A percentile compares a stretch with the other conserved stretches of the same genome.
phyloP scores from a whole-genome alignment of 1,140 invertebrate genomes.

The Drosophila pruinosa region DNA sequence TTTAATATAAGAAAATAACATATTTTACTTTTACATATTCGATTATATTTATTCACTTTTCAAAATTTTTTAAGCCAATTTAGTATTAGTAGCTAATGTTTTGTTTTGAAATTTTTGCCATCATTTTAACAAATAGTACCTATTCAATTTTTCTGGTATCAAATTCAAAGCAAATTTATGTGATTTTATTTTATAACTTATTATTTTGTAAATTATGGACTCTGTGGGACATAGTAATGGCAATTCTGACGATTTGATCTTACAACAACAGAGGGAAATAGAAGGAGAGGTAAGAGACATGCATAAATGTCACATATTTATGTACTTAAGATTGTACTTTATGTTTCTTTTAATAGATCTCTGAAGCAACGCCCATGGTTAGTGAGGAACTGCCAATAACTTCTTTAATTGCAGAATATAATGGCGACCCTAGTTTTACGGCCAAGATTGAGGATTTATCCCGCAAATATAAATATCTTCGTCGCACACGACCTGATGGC shows the following conservation, averaged over 20 bases:
- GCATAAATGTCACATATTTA: neutral
- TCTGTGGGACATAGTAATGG: constrained; percentile 66
- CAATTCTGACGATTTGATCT: constrained; percentile 95
- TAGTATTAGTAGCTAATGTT: too few relatives aligned
- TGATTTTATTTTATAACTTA: neutral
- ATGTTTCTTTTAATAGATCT: constrained; percentile 87
- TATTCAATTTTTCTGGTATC: neutral
- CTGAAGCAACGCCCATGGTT: constrained; percentile 91
- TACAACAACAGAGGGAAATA: constrained; percentile 94
- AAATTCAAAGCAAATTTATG: constrained; percentile 18
- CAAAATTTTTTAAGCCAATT: too few relatives aligned
- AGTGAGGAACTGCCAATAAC: constrained; percentile 89
- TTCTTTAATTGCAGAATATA: constrained; percentile 92
- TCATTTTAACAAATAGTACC: neutral
- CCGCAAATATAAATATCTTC: constrained; percentile 89
- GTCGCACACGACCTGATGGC: constrained; percentile 93
- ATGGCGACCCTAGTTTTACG: constrained; percentile 92
- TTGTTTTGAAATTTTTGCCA: neutral
- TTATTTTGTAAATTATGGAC: constrained; percentile 14
- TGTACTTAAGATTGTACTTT: neutral
- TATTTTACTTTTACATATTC: too few relatives aligned
- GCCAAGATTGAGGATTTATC: constrained; percentile 91
- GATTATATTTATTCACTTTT: too few relatives aligned
- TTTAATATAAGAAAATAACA: too few relatives aligned
- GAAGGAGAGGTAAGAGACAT: constrained; percentile 90